These are phyloP conservation scores for Adelges cooleyi DNA, from an alignment of 1,140 invertebrate species.

Conservation along the genomic window DNA sequence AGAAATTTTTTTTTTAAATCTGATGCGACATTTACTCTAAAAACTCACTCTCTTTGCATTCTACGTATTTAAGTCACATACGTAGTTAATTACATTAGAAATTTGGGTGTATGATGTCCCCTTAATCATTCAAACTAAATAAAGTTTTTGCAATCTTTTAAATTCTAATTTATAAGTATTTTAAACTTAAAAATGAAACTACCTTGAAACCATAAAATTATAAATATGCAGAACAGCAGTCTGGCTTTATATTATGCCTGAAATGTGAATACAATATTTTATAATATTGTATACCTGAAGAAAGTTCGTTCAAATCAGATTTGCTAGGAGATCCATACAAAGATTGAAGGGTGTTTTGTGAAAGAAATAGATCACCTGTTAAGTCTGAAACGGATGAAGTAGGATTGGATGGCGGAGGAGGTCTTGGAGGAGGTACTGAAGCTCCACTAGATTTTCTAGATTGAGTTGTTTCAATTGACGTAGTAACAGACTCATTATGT, in stretches of 20 bases:
- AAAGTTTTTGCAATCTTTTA: too few species aligned
- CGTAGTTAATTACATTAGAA: too few species aligned
- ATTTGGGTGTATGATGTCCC: too few species aligned
- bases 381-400: neutral
- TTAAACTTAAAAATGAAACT: neutral
- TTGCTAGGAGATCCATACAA: constrained; percentile 50
- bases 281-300: constrained; percentile 25
- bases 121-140: too few species aligned
- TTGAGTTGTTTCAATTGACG: constrained; percentile 2
- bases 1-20: too few species aligned
- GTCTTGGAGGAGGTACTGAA: constrained; percentile 39
- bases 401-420: constrained; percentile 39
- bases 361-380: constrained; percentile 33
- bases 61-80: too few species aligned
- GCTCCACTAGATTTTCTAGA: constrained; percentile 17
- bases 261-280: constrained; percentile 21
- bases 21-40: too few species aligned
- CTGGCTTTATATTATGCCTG: neutral
- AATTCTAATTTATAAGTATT: too few species aligned
- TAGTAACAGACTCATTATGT: constrained; percentile 31
- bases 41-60: too few species aligned
- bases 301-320: constrained; percentile 31
- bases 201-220: neutral
- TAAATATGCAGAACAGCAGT: neutral
- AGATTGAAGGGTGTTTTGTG: constrained; percentile 35